Base-by-base conservation (phyloP, 1,140 invertebrate genomes). In the Thaumetopoea pityocampa region DNA sequence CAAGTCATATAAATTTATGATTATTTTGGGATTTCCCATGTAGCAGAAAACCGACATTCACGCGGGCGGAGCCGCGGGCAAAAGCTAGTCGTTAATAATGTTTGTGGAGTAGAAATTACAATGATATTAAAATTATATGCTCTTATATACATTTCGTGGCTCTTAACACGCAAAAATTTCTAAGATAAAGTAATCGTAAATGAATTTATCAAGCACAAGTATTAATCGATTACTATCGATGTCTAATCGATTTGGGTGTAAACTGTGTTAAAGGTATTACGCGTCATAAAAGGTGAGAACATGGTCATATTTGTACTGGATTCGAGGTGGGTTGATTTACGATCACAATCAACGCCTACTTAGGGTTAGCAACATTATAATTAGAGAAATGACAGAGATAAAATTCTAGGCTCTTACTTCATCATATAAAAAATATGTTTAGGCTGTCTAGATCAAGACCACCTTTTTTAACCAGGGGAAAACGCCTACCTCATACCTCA, bases 231-330 rank as follows among this genome's bases (percentile, higher is more conserved):
- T 77, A 66, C 57, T 53, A 54, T 69, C 62, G 62, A 76, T 73
- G 52, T 73, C 64, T 41, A 80, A 80, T 80, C 66, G 72, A 76
- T 77, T 77, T 62, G 70, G 47, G 66, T 76, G 69, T 74, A 68
- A 76, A 72, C 64, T 69, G 61, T 59, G 59, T 51, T 66, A 66
- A 58, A 65, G 53, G 44, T 26, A 47, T 38, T 22, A 24, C 28
- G 30, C 48, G 48, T 56, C 34, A 40, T 51, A 42, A 61, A 60
- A 60, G 36, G 38, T 40, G 41, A 55, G 46, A 49, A 46, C 52
- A 49, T 38, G 47, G 47, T 64, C 56, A 50, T 69, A 79, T 79
- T 76, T 79, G 71, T 79, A 73, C 48, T 58, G 40, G 46, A 73
- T 79, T 74, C 47, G 71, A 20, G 41, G 56, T 59, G 67, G 60